Percentiles rank a stretch among this genome's conserved stretches.
phyloP scores from a whole-genome alignment of 1,140 invertebrate genomes.

The Drosophila busckii region DNA sequence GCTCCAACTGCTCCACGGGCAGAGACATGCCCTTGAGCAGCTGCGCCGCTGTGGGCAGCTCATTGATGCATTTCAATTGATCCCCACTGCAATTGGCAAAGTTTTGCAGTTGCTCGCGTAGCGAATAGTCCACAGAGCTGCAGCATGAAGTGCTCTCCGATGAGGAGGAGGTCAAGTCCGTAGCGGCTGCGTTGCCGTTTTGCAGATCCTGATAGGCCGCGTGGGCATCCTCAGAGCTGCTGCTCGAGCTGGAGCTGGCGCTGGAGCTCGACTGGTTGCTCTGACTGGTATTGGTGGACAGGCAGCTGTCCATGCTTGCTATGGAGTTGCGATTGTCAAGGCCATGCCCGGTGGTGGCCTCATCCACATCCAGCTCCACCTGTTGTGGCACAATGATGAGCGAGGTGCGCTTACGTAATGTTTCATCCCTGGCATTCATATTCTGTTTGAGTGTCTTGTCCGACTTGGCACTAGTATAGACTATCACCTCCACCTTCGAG shows the following conservation, averaged over 20 bases:
- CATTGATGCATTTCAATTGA: conserved; percentile 19
- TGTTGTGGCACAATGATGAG: conserved; percentile 75
- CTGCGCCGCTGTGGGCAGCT: conserved; percentile 21
- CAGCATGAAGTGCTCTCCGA: conserved; percentile 53
- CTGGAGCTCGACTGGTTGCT: conserved; percentile 42
- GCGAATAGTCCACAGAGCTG: conserved; percentile 66
- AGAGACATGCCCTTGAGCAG: conserved; percentile 49
- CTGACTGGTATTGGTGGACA: conserved; percentile 56
- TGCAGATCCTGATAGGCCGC: conserved; percentile 72
- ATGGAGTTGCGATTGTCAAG: conserved; percentile 66
- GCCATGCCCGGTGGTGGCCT: not conserved
- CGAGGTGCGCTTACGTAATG: conserved; percentile 74
- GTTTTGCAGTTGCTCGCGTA: conserved; percentile 71
- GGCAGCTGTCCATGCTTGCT: conserved; percentile 73
- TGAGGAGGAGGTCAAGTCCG: conserved; percentile 9
- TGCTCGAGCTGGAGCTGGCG: conserved; percentile 22
- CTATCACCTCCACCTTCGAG: conserved; percentile 74
- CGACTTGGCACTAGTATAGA: conserved; percentile 70
- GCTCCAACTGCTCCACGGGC: conserved; percentile 19
- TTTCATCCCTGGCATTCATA: conserved; percentile 77
- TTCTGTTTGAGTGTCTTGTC: conserved; percentile 77
- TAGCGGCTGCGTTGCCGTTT: conserved; percentile 54
- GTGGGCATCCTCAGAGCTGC: conserved; percentile 57
- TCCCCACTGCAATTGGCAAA: conserved; percentile 51
- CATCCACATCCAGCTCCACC: conserved; percentile 32